A percentile compares a stretch with the other conserved stretches of the same genome.
Conservation (phyloP, 2,888 invertebrate species). For the Rotaria socialis region DNA sequence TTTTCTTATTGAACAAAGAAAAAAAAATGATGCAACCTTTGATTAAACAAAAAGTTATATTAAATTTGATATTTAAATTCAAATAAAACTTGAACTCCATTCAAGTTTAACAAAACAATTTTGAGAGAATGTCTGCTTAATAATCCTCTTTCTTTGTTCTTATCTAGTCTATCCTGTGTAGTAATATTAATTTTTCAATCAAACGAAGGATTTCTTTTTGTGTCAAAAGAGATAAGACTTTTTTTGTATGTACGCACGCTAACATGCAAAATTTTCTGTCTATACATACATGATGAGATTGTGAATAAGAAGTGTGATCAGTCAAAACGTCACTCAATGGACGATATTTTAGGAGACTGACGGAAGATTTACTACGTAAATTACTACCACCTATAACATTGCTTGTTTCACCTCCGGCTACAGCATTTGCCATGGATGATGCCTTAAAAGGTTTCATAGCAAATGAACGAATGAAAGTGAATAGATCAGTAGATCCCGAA, state of each 20-base stretch:
- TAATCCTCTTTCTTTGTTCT: too few species aligned
- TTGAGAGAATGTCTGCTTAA: too few species aligned
- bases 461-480: background rate
- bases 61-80: too few species aligned
- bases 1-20: too few species aligned
- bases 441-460: slow-evolving; percentile 23
- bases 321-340: slow-evolving; percentile 26
- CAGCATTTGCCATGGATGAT: slow-evolving; percentile 5
- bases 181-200: background rate
- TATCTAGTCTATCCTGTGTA: background rate
- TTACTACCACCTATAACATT: slow-evolving; percentile 27
- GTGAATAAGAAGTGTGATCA: slow-evolving; percentile 3
- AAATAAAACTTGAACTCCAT: too few species aligned
- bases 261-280: background rate
- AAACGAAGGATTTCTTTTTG: slow-evolving; percentile 19
- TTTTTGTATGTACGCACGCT: background rate
- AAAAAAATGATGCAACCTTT: too few species aligned
- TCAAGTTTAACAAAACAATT: too few species aligned
- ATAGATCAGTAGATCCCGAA: background rate
- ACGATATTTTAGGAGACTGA: slow-evolving; percentile 10
- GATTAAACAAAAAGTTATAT: too few species aligned
- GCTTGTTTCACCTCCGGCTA: background rate
- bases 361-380: background rate
- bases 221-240: background rate
- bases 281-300: slow-evolving; percentile 14